Evolutionary conservation across 1,140 invertebrate genomes (phyloP).

Genomic region (Riptortus pedestris): DNA sequence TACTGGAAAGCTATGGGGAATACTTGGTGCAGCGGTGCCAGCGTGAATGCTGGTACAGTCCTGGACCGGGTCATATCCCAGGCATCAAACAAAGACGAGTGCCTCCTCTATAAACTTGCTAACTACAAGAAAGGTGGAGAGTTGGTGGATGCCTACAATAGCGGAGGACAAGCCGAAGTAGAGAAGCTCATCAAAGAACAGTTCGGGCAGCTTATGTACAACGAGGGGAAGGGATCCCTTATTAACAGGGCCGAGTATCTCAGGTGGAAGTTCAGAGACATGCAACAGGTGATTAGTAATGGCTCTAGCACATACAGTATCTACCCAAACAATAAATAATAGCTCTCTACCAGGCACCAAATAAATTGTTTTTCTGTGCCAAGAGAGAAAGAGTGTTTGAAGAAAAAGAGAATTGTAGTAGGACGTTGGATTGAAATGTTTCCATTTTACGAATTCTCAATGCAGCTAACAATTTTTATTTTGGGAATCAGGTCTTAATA

Average conservation of each 20-base stretch:
- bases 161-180: slow-evolving; percentile 65
- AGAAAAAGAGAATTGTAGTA: no score
- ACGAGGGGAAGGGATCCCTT: slow-evolving; percentile 71
- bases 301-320: no score
- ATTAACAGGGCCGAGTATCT: slow-evolving; percentile 85
- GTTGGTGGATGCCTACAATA: slow-evolving; percentile 71
- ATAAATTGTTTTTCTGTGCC: no score
- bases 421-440: no score
- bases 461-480: no score
- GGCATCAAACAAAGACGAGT: slow-evolving; percentile 71
- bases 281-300: slow-evolving; percentile 57
- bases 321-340: not conserved
- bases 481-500: no score
- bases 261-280: slow-evolving; percentile 83
- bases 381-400: no score
- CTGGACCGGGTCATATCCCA: slow-evolving; percentile 78
- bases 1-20: slow-evolving; percentile 28
- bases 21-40: slow-evolving; percentile 27
- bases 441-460: no score
- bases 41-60: slow-evolving; percentile 54
- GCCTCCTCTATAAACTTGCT: slow-evolving; percentile 71
- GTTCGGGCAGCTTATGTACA: slow-evolving; percentile 80
- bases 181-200: slow-evolving; percentile 80
- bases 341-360: no score
- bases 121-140: slow-evolving; percentile 87